Base-by-base conservation (phyloP, 2,888 invertebrate genomes). In the Ecliptopera silaceata region DNA sequence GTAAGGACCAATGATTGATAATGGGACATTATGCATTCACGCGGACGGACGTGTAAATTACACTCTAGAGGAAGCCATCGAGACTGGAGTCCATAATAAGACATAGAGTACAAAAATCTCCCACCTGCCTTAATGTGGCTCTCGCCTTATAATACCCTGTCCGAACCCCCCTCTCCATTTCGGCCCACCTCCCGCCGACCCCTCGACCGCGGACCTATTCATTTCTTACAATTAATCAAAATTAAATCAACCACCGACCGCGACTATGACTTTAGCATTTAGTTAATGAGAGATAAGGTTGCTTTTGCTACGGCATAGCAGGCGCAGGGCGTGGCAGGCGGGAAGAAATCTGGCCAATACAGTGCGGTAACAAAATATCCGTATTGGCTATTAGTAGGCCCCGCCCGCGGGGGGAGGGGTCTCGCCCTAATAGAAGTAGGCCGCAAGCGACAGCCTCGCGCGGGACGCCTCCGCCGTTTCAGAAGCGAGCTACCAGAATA, bases 331-430 rank as follows among this genome's bases (percentile, higher is more conserved):
- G 91, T 86, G 84, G 77, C 84, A 72, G 80, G 79, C 88, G 86
- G 82, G 85, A 88, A 87, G 84, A 84, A 86, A 88, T 91, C 90
- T 92, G 89, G 92, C 93, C 93, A 93, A 93, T 93, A 92, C 88
- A 90, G 87, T 86, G 86, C 87, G 88, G 88, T 91, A 91, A 91
- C 89, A 86, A 88, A 88, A 88, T 86, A 88, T 90, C 89, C 91
- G 92, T 84, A 93, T 93, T 93, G 92, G 93, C 89, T 86, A 92
- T 91, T 91, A 92, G 86, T 68, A 81, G 85, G 87, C 88, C 75
- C 85, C 90, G 88, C 86, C 90, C 82, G 85, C 79, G 78, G 75
- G 74, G 72, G 66, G 68, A 64, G 75, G 78, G 75, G 63, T 67
- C 57, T 59, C 41, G 52, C 58, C 56, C 32, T 51, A 42, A 47